A percentile compares a stretch with the other conserved stretches of the same genome.
These are phyloP conservation scores for Sterrhoptilus dennistouni DNA, from an alignment of 2,113 vertebrate species.

Conservation along the genomic window DNA sequence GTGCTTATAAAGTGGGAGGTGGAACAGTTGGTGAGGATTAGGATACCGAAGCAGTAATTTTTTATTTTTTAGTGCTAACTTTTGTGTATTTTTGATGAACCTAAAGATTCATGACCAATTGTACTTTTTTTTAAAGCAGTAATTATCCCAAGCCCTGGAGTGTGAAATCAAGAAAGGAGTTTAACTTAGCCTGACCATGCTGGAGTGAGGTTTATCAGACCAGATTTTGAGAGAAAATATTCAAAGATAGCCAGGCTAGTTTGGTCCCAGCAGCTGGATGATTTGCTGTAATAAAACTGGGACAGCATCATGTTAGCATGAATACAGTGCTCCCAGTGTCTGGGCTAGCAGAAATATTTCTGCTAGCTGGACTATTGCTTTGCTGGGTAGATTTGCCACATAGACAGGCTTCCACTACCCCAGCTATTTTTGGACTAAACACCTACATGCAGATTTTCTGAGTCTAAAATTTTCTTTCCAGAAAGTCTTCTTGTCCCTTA, in stretches of 20 bases:
- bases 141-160: not conserved
- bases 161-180: not conserved
- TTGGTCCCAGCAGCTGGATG: not conserved
- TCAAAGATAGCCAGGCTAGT: not conserved
- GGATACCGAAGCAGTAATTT: not conserved
- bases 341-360: not conserved
- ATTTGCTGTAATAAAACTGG: not conserved
- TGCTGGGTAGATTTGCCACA: not conserved
- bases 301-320: fast-evolving
- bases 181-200: not conserved
- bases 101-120: not conserved
- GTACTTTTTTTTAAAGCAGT: not conserved
- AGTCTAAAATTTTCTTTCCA: not conserved
- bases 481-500: not conserved
- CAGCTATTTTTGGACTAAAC: not conserved
- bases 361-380: no score
- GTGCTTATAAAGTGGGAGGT: not conserved
- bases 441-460: not conserved
- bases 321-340: not conserved
- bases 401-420: not conserved
- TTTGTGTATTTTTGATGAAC: not conserved
- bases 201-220: not conserved
- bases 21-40: not conserved
- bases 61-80: not conserved
- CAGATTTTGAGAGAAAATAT: not conserved